These are phyloP conservation scores for Ictalurus furcatus DNA, from an alignment of 2,113 vertebrate genomes.

Conservation along the genomic window DNA sequence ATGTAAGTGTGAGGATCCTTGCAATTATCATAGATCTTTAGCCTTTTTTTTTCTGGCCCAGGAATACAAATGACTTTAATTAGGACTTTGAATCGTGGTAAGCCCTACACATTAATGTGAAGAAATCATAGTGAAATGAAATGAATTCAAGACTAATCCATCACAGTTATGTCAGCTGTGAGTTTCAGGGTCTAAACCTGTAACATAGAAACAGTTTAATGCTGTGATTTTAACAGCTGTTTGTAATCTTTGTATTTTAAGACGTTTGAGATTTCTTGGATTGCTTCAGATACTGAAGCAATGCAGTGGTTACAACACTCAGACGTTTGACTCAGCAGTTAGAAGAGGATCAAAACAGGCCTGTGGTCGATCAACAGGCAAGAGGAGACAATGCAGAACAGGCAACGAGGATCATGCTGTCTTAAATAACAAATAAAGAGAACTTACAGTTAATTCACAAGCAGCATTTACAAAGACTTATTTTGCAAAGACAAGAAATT, in stretches of 20 bases:
- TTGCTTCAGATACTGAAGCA: background rate
- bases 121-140: slow-evolving; percentile 25
- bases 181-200: slow-evolving; percentile 12
- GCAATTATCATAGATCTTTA: slow-evolving; percentile 21
- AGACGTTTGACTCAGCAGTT: background rate
- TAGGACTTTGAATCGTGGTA: slow-evolving; percentile 2
- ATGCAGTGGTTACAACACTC: background rate
- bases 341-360: slow-evolving; percentile 1
- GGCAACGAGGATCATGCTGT: background rate
- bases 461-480: background rate
- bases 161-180: slow-evolving; percentile 15
- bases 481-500: background rate
- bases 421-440: background rate
- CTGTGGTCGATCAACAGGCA: background rate
- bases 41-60: background rate
- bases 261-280: background rate
- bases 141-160: slow-evolving; percentile 27
- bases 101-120: background rate
- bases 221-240: background rate
- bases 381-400: background rate
- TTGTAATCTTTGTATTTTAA: background rate
- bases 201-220: background rate
- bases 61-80: slow-evolving; percentile 29
- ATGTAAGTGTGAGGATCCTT: slow-evolving; percentile 20
- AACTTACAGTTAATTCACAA: slow-evolving; percentile 8